Evolutionary conservation across 2,888 invertebrate genomes (phyloP).

Genomic region (Fragum sueziense): DNA sequence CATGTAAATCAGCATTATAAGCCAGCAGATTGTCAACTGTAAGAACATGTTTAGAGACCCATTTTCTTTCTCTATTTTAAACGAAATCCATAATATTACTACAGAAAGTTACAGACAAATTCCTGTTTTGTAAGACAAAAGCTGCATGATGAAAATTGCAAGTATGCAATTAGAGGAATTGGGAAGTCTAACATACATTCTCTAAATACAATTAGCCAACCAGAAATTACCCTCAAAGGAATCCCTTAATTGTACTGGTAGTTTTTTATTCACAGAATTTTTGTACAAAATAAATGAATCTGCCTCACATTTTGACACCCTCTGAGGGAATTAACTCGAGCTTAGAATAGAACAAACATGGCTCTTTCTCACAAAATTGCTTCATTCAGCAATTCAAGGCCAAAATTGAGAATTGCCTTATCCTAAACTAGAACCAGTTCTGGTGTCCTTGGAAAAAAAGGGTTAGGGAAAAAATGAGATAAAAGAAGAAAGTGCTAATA

Average conservation of each 20-base stretch:
- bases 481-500: not conserved
- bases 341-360: not conserved
- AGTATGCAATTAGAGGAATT: not conserved
- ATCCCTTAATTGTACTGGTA: not conserved
- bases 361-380: not conserved
- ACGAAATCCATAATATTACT: no score
- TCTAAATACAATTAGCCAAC: not conserved
- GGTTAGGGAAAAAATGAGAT: not conserved
- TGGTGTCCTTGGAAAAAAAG: not conserved
- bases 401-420: no score
- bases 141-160: not conserved
- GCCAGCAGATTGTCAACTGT: no score
- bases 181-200: not conserved
- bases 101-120: no score
- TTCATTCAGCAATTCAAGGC: not conserved
- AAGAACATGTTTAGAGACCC: no score
- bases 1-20: no score
- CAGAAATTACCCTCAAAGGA: not conserved
- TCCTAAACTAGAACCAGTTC: not conserved
- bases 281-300: not conserved
- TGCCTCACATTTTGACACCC: not conserved
- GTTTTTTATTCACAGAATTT: not conserved
- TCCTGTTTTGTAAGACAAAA: no score
- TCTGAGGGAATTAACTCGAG: not conserved
- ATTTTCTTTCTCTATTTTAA: no score